Base-by-base conservation (phyloP, 2,888 invertebrate genomes). In the Mesochorus sp. region DNA sequence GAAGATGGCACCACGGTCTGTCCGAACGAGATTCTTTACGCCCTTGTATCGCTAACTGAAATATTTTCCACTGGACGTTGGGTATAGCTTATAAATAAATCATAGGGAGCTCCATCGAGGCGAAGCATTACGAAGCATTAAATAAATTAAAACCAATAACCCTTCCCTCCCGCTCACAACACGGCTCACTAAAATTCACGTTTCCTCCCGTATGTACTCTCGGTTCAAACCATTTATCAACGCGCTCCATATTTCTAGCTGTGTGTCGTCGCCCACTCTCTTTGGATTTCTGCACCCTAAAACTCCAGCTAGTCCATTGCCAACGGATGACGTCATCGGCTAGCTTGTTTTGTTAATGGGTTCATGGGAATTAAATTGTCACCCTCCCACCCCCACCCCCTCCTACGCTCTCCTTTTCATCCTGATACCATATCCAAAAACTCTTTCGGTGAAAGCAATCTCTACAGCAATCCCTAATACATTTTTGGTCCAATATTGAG, bases 111-210 rank as follows among this genome's bases (percentile, higher is more conserved):
- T 6, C 53, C 71, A 74, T 14, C 57, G 57, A 55, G 53, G 72
- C 64, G 72, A 57, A 47, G 74, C 66, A 81, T 81, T 71, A 78
- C 80, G 73, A 76, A 70, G 81, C 80, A 78, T 80, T 77, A 80
- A 80, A 81, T 80, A 78, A 80, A 81, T 81, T 81, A 80, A 80
- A 78, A 77, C 72, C 78, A 67, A 77, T 80, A 78, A 73, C 67
- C 76, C 67, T 37, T 61, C 59, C n/a, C 55, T 47, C 19, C 14
- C 68, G 71, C 21, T 47, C 28, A 17, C 42, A 53, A 31, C n/a
- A n/a, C 42, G 31, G 53, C 39, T 72, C 61, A 17, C 31, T 39
- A 66, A 28, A 44, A 19, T 68, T 39, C 61, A 44, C 61, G 21
- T 24, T 34, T 59, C 19, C 47, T 26, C 49, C 5, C 49, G 49